phyloP scores from a whole-genome alignment of 2,888 invertebrate genomes.

The Eudemis profundana region DNA sequence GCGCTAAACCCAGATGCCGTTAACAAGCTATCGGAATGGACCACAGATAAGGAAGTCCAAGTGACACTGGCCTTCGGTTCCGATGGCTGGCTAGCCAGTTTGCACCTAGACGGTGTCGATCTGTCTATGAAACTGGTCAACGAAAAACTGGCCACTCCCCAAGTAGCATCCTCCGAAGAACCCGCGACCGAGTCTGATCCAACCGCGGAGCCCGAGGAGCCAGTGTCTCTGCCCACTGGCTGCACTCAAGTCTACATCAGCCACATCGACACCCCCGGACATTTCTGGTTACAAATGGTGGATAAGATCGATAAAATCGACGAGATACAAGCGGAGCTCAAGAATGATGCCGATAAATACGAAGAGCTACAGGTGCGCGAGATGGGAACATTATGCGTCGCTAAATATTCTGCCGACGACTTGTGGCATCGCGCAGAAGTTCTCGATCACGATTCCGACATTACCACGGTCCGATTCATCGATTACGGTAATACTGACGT shows the following conservation, averaged over 20 bases:
- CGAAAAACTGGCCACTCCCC: slow-evolving; percentile 72
- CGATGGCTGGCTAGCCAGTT: slow-evolving; percentile 84
- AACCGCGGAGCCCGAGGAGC: slow-evolving; percentile 58
- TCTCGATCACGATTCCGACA: slow-evolving; percentile 90
- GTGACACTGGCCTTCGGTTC: slow-evolving; percentile 82
- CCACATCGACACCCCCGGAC: slow-evolving; percentile 90
- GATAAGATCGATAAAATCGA: slow-evolving; percentile 85
- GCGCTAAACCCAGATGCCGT: slow-evolving; percentile 72
- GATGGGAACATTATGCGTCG: slow-evolving; percentile 88
- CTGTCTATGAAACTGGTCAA: slow-evolving; percentile 78
- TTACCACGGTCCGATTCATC: slow-evolving; percentile 90
- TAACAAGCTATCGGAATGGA: slow-evolving; percentile 71
- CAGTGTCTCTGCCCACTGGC: slow-evolving; percentile 66
- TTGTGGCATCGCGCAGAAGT: slow-evolving; percentile 97
- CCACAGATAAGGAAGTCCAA: slow-evolving; percentile 80
- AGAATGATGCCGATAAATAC: slow-evolving; percentile 82
- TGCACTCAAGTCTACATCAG: slow-evolving; percentile 85
- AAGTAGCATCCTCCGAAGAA: slow-evolving; percentile 58
- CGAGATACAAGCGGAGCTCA: slow-evolving; percentile 87
- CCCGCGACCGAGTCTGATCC: slow-evolving; percentile 54
- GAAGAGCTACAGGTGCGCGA: slow-evolving; percentile 84
- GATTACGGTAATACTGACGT: slow-evolving; percentile 93
- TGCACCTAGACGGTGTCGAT: slow-evolving; percentile 81
- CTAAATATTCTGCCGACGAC: slow-evolving; percentile 93
- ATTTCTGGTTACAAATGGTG: slow-evolving; percentile 90